These are phyloP conservation scores for Ochropleura plecta DNA, from an alignment of 2,888 invertebrate species.

Conservation along the genomic window DNA sequence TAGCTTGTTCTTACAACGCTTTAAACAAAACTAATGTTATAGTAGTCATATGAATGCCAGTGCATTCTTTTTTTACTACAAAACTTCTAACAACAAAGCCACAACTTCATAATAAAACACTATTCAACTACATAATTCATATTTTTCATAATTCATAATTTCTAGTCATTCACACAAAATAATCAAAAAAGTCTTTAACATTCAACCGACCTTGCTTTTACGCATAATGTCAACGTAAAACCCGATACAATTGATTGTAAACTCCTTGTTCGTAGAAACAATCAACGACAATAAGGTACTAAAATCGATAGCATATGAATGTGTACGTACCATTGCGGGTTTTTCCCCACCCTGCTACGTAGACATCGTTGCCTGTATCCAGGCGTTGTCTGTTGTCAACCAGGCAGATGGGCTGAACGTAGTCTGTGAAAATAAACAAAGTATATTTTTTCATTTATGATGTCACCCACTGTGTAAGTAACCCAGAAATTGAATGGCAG, in stretches of 20 bases:
- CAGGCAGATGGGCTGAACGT: constrained; percentile 91
- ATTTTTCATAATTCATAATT: too few species aligned
- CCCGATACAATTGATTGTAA: constrained; percentile 43
- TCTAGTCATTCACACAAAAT: neutral
- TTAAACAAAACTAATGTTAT: too few species aligned
- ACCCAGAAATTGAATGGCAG: too few species aligned
- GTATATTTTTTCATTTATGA: too few species aligned
- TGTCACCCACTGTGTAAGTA: too few species aligned
- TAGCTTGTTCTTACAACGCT: too few species aligned
- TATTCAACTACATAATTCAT: neutral
- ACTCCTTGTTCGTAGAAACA: constrained; percentile 47
- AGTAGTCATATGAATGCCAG: too few species aligned
- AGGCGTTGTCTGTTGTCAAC: constrained; percentile 79
- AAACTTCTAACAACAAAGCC: too few species aligned
- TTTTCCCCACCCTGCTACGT: constrained; percentile 92
- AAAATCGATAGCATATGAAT: constrained; percentile 70
- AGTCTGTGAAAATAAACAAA: constrained; percentile 83
- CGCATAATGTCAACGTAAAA: constrained; percentile 57
- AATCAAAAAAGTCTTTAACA: neutral
- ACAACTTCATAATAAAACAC: neutral
- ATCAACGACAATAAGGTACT: constrained; percentile 17
- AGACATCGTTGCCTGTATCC: constrained; percentile 85
- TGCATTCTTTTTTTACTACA: too few species aligned
- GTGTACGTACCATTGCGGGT: constrained; percentile 86
- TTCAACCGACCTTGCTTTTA: constrained; percentile 37